Conservation (phyloP, 1,140 invertebrate species). For the Calliopsis andreniformis region DNA sequence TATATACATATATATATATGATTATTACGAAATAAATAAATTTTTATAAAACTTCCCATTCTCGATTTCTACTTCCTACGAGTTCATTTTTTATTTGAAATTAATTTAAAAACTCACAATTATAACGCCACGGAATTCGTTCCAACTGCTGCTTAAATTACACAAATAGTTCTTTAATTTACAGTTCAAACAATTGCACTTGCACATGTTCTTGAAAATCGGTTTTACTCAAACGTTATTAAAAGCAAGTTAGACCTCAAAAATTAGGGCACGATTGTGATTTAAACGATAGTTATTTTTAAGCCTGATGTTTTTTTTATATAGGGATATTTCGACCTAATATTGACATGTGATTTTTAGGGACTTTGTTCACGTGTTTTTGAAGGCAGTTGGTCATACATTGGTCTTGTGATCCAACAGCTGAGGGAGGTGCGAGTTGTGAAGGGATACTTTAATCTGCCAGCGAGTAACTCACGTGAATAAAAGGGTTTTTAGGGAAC, state of each 20-base stretch:
- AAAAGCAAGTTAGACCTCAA: too few species aligned
- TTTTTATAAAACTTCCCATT: conserved; percentile 68
- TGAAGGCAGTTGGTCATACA: conserved; percentile 27
- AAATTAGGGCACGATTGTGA: too few species aligned
- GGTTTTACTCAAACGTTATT: too few species aligned
- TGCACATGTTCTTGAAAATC: too few species aligned
- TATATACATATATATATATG: too few species aligned
- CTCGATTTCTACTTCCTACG: neutral
- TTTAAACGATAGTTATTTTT: too few species aligned
- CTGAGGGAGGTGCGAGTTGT: conserved; percentile 43
- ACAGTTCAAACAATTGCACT: too few species aligned
- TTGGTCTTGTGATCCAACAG: conserved; percentile 71
- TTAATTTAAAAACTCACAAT: too few species aligned
- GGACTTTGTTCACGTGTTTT: neutral
- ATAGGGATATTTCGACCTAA: conserved; percentile 23
- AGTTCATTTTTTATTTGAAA: neutral
- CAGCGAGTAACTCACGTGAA: neutral
- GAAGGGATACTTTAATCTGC: neutral
- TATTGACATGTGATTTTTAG: neutral
- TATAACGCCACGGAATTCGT: too few species aligned
- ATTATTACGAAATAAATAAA: conserved; percentile 73
- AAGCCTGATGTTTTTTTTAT: too few species aligned
- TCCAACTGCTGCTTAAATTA: too few species aligned
- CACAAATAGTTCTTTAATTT: too few species aligned
- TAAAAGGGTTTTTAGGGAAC: neutral